These are phyloP conservation scores for Seira ritae DNA, from an alignment of 2,888 invertebrate species.

Conservation along the genomic window DNA sequence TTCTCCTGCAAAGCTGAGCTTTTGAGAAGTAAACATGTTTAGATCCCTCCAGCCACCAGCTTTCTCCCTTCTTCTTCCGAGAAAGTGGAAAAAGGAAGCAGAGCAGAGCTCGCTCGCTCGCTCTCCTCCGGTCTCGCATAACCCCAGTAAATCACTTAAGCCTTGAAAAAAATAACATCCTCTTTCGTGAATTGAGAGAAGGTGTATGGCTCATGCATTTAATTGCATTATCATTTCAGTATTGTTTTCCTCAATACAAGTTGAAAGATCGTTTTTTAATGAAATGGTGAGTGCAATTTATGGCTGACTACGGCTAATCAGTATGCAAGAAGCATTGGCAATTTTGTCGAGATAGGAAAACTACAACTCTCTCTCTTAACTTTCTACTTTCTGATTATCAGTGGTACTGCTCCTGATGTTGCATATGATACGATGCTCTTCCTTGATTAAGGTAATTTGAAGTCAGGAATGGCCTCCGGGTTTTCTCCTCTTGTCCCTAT, in stretches of 20 bases:
- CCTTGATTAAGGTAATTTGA: constrained; percentile 74
- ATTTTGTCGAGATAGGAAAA: constrained; percentile 69
- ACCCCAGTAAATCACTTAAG: constrained; percentile 19
- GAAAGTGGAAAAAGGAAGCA: background rate
- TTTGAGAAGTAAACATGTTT: background rate
- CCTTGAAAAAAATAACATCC: too few species aligned
- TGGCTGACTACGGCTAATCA: constrained; percentile 70
- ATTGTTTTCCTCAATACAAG: background rate
- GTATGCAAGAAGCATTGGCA: constrained; percentile 73
- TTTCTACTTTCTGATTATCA: constrained; percentile 40
- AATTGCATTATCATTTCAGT: too few species aligned
- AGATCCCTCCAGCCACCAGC: background rate
- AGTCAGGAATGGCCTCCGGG: constrained; percentile 72
- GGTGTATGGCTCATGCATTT: too few species aligned
- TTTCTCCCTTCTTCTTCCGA: background rate
- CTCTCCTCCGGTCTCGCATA: constrained; percentile 6
- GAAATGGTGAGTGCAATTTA: constrained; percentile 72
- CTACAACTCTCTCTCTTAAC: constrained; percentile 71
- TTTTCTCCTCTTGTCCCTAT: constrained; percentile 30
- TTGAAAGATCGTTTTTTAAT: constrained; percentile 35
- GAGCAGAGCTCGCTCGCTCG: background rate
- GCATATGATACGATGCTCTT: background rate
- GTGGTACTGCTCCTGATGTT: too few species aligned
- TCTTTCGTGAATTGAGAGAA: too few species aligned
- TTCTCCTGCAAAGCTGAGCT: background rate